Percentiles rank a stretch among this genome's conserved stretches.
phyloP scores from a whole-genome alignment of 2,888 invertebrate species.

The Epicampocera succincta region DNA sequence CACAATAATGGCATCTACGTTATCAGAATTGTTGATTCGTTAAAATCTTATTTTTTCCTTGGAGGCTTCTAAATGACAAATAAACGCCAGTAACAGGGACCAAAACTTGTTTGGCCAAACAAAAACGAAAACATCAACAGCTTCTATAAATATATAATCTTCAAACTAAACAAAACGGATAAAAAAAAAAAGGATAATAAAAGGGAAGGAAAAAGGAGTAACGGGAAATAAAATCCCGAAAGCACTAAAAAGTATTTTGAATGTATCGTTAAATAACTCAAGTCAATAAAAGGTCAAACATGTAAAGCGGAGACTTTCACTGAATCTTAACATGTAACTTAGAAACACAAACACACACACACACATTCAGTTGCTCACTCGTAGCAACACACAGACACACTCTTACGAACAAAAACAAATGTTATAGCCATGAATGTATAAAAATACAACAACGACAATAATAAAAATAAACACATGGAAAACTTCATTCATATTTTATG shows the following conservation, averaged over 20 bases:
- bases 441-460: constrained; percentile 24
- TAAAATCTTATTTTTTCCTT: constrained; percentile 79
- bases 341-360: constrained; percentile 9
- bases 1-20: constrained; percentile 79
- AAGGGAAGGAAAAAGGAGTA: not conserved
- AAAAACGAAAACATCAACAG: constrained; percentile 2
- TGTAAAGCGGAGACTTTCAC: constrained; percentile 32
- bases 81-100: constrained; percentile 36
- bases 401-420: too few species aligned
- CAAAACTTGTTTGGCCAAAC: not conserved
- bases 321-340: constrained; percentile 17
- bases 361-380: not conserved
- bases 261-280: constrained; percentile 53
- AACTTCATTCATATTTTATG: constrained; percentile 49
- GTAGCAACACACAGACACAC: not conserved
- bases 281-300: constrained; percentile 65
- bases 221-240: not conserved
- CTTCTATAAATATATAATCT: constrained; percentile 26
- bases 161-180: constrained; percentile 29
- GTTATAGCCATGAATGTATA: not conserved
- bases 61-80: constrained; percentile 75
- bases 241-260: constrained; percentile 40
- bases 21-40: constrained; percentile 78
- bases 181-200: not conserved
- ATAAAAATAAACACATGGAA: constrained; percentile 47